These are phyloP conservation scores for Cerastoderma edule DNA, from an alignment of 2,888 invertebrate species.

Conservation along the genomic window DNA sequence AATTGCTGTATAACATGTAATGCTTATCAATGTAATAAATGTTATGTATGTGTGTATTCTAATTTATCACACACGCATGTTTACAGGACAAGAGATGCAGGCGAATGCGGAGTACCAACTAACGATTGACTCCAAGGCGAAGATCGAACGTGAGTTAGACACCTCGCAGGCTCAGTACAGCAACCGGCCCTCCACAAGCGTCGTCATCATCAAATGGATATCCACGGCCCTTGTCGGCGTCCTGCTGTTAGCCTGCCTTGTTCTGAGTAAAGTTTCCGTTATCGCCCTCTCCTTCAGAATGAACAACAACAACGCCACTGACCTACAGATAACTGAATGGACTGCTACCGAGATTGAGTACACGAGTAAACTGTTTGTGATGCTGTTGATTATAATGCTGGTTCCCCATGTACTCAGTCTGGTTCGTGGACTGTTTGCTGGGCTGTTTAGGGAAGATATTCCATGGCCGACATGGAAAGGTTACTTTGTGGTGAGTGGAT, in stretches of 20 bases:
- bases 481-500: conserved; percentile 62
- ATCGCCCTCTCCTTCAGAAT: conserved; percentile 55
- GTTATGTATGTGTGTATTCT: no score
- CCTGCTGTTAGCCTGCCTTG: conserved; percentile 49
- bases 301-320: conserved; percentile 14
- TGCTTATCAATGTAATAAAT: no score
- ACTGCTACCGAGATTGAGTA: background rate
- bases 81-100: no score
- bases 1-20: no score
- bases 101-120: no score
- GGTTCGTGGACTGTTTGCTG: conserved; percentile 65
- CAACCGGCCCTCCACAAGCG: conserved; percentile 48
- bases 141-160: conserved; percentile 42
- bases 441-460: conserved; percentile 62
- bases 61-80: no score
- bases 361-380: conserved; percentile 42
- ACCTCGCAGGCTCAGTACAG: conserved; percentile 16
- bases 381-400: conserved; percentile 58
- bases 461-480: conserved; percentile 70
- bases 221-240: conserved; percentile 52
- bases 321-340: background rate
- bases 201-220: conserved; percentile 67
- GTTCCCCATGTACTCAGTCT: conserved; percentile 67
- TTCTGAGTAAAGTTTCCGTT: conserved; percentile 57
- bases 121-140: no score